A percentile compares a stretch with the other conserved stretches of the same genome.
These are phyloP conservation scores for Megaptera novaeangliae DNA, from an alignment of 2,113 vertebrate genomes.

Conservation along the genomic window DNA sequence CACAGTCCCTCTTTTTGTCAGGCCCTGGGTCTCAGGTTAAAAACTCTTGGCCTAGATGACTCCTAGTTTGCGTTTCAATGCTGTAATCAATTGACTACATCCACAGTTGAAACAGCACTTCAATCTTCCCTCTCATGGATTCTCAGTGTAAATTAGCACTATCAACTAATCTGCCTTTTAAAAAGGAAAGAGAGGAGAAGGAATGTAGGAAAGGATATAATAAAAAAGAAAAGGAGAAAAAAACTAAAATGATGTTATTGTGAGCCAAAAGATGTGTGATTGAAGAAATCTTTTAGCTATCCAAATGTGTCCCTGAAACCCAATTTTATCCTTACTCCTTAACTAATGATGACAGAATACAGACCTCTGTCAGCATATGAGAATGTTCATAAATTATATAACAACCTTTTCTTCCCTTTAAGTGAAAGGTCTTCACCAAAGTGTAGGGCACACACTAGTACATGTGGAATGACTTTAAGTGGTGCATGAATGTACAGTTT, in stretches of 20 bases:
- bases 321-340: background rate
- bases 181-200: background rate
- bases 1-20: background rate
- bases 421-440: background rate
- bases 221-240: background rate
- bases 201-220: background rate
- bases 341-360: background rate
- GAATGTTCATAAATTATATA: background rate
- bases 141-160: background rate
- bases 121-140: accelerated
- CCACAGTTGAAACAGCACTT: accelerated
- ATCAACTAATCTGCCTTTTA: background rate
- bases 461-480: background rate
- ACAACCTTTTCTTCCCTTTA: background rate
- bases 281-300: background rate
- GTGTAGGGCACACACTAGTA: background rate
- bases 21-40: background rate
- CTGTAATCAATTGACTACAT: accelerated
- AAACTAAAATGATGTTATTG: background rate
- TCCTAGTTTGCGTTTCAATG: background rate
- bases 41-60: background rate
- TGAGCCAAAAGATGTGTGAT: background rate
- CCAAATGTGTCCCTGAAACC: background rate
- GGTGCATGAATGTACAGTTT: accelerated
- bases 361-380: background rate